phyloP scores from a whole-genome alignment of 2,888 invertebrate genomes.

The Ethmia dodecea region DNA sequence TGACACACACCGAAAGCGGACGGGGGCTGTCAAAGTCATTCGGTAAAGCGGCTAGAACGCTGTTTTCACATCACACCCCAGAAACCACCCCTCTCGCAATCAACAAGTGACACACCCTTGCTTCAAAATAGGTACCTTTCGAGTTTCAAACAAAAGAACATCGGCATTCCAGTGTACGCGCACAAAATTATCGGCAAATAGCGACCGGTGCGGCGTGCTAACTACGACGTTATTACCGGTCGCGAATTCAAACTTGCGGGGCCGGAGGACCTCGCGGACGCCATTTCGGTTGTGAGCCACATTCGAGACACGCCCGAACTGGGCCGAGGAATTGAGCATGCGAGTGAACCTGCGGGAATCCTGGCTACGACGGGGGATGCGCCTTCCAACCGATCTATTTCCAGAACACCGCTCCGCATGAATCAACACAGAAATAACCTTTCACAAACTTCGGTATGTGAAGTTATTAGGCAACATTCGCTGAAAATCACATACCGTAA shows the following conservation, averaged over 20 bases:
- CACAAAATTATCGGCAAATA: constrained; percentile 25
- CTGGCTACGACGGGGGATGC: constrained; percentile 44
- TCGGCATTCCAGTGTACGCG: constrained; percentile 8
- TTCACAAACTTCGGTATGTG: constrained; percentile 68
- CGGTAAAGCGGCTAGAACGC: neutral
- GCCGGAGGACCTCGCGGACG: constrained; percentile 49
- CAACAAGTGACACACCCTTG: constrained; percentile 73
- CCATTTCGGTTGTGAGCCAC: constrained; percentile 60
- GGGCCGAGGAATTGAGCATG: constrained; percentile 19
- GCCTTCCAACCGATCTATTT: constrained; percentile 69
- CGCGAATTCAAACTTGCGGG: constrained; percentile 65
- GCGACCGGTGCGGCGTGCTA: constrained; percentile 34
- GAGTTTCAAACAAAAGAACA: constrained; percentile 10
- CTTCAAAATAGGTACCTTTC: neutral
- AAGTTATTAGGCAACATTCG: constrained; percentile 55
- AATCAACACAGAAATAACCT: constrained; percentile 77
- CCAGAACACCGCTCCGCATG: constrained; percentile 73
- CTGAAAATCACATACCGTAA: constrained; percentile 67
- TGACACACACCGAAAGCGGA: neutral
- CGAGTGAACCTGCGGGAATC: constrained; percentile 47
- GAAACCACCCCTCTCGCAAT: constrained; percentile 31
- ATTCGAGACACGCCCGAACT: constrained; percentile 60
- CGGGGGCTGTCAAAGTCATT: constrained; percentile 5
- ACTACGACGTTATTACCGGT: constrained; percentile 58
- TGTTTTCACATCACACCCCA: too few species aligned